Evolutionary conservation across 2,797 vertebrate species (phyloP).

Genomic region (Craterocephalus amniculus): DNA sequence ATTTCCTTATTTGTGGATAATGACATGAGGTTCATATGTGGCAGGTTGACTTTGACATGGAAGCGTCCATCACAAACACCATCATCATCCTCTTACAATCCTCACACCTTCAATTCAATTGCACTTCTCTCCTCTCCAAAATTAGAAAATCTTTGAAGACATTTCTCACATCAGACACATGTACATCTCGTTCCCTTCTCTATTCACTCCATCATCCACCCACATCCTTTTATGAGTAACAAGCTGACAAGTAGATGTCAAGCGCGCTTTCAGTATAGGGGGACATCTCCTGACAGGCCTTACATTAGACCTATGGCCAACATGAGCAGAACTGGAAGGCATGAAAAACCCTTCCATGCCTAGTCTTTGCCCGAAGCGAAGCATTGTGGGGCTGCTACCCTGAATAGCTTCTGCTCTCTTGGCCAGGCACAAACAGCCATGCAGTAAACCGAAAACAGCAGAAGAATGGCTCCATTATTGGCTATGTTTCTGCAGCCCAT

Average conservation of each 20-base stretch:
- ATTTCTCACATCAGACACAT: constrained; percentile 3
- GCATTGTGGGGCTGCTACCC: constrained; percentile 32
- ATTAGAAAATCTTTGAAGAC: background rate
- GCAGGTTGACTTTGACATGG: constrained; percentile 29
- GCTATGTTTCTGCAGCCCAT: constrained; percentile 40
- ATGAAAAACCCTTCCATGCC: background rate
- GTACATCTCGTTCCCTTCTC: background rate
- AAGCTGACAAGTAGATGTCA: constrained; percentile 31
- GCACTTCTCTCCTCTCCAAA: background rate
- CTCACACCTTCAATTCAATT: background rate
- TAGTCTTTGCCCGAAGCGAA: constrained; percentile 25
- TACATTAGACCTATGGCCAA: constrained; percentile 15
- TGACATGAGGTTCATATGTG: background rate
- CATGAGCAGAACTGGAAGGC: background rate
- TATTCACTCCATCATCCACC: background rate
- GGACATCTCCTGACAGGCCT: constrained; percentile 40
- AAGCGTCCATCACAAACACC: constrained; percentile 43
- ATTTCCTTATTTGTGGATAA: too few species aligned
- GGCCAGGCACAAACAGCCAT: constrained; percentile 21
- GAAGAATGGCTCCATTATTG: constrained; percentile 50
- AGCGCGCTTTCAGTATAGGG: background rate
- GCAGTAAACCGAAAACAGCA: constrained; percentile 17
- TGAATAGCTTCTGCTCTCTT: constrained; percentile 31
- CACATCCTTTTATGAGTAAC: constrained; percentile 25
- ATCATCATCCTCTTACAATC: constrained; percentile 20